Evolutionary conservation across 2,888 invertebrate genomes (phyloP), one percentile per base, ranked within the genome.

Genomic region (Xanthorhoe spadicearia): DNA sequence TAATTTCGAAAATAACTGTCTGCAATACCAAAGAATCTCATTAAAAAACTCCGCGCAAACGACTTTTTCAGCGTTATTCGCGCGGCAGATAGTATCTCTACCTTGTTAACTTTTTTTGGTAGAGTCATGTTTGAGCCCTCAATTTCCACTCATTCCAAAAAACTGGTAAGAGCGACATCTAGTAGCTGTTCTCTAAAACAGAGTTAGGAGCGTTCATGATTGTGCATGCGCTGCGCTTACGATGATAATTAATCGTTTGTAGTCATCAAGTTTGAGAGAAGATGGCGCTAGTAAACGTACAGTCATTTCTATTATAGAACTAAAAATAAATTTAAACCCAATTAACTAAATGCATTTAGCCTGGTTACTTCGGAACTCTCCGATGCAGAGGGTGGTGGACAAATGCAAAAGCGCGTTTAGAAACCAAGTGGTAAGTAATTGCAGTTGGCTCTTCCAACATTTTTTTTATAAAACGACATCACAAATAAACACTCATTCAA

Each of bases 81-180:
- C 48, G 17, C 48, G 17, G 48, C 48, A 17, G 17, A 48, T 48
- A 15, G 17, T 17, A 48, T 48, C 10, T 38, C 38, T 38, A 38
- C 46, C 46, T 46, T 46, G 46, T 46, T 46, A 46, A 5, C n/a
- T 46, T 46, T 46, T 57, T 71, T 32, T 9, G 49, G 50, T 43
- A 62, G 61, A 59, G 56, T 54, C 18, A 19, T 53, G 15, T 5
- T 32, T 3, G 17, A 52, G 38, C 50, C 55, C 38, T 43, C 55
- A 15, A 38, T 61, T 38, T 49, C 15, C 48, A 17, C 15, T 48
- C 48, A 15, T 8, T 0, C 10, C n/a, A 15, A 46, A 48, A 48
- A 5, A 48, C n/a, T 61, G 50, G 23, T 50, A 61, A 28, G 64
- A 77, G 65, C 84, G 86, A 85, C 86, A 86, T 81, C 86, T 86